Percentiles rank a stretch among this genome's conserved stretches.
Conservation (phyloP, 2,888 invertebrate species). For the Pyrrhosoma nymphula region DNA sequence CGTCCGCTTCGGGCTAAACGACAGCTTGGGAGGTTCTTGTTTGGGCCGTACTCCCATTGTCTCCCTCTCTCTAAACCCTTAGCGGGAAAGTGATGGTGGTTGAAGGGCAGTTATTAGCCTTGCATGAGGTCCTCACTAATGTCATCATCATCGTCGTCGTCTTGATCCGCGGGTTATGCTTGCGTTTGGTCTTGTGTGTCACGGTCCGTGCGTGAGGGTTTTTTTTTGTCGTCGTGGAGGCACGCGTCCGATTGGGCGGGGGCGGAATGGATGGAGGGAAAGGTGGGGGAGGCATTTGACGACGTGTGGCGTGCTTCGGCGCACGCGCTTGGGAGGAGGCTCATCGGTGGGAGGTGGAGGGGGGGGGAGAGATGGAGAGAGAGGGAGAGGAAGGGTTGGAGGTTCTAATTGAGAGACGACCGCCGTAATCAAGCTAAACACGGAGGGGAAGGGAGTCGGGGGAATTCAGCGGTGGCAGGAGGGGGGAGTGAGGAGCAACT, state of each 20-base stretch:
- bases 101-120: too few relatives aligned
- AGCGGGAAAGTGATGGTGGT: too few relatives aligned
- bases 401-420: constrained; percentile 4
- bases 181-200: neutral
- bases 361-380: neutral
- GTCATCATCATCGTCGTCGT: neutral
- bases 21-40: too few relatives aligned
- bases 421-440: constrained; percentile 12
- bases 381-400: neutral
- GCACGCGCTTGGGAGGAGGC: neutral
- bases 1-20: too few relatives aligned
- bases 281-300: neutral
- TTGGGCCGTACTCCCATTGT: too few relatives aligned
- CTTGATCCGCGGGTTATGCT: neutral
- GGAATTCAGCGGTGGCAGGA: neutral
- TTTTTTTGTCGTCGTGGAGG: too few relatives aligned
- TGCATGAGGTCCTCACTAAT: neutral
- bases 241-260: too few relatives aligned
- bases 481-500: neutral
- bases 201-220: neutral
- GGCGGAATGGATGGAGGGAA: too few relatives aligned
- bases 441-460: neutral
- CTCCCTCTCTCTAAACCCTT: too few relatives aligned
- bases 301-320: constrained; percentile 1
- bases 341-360: neutral